Conservation (phyloP, 1,140 invertebrate genomes). For the Rhopalosiphum maidis region DNA sequence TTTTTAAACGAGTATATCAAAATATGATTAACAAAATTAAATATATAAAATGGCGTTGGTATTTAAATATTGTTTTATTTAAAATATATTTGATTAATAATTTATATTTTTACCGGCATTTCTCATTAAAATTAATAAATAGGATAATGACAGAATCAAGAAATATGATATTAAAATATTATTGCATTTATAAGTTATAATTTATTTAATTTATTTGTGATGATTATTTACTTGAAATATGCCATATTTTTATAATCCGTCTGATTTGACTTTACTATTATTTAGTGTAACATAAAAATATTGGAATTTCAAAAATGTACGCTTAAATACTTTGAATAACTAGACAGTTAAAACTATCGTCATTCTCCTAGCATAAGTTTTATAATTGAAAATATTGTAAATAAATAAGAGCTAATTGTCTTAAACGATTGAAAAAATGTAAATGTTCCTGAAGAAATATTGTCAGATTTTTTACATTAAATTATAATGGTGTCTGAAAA, state of each 20-base stretch:
- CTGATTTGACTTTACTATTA: neutral
- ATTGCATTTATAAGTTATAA: neutral
- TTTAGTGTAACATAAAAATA: neutral
- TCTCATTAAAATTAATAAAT: too few species aligned
- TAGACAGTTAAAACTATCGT: neutral
- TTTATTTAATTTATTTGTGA: neutral
- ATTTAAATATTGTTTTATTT: too few species aligned
- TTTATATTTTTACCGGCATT: too few species aligned
- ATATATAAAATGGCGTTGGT: too few species aligned
- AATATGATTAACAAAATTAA: too few species aligned
- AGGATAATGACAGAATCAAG: neutral
- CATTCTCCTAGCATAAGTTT: too few species aligned
- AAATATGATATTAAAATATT: neutral
- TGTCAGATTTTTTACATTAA: neutral
- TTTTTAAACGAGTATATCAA: too few species aligned
- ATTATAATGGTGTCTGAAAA: neutral
- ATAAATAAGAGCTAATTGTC: neutral
- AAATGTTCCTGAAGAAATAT: neutral
- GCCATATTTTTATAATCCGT: neutral
- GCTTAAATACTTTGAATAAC: neutral
- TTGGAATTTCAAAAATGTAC: neutral
- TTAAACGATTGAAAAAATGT: neutral
- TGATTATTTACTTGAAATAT: neutral
- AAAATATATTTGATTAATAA: too few species aligned
- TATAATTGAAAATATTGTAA: neutral